phyloP scores from a whole-genome alignment of 2,888 invertebrate species.

The Sisyra nigra region DNA sequence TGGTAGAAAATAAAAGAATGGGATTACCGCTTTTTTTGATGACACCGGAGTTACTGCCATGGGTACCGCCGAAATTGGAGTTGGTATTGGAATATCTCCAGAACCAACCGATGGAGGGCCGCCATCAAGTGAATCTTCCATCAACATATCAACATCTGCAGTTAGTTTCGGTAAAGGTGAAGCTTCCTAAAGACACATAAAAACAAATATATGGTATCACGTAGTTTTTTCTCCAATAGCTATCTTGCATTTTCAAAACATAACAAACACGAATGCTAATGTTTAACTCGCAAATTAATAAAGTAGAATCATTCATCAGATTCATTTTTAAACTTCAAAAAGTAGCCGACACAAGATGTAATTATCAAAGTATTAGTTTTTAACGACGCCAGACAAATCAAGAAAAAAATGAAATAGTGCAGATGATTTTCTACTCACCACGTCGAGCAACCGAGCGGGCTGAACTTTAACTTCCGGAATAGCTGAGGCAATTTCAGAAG shows the following conservation, averaged over 20 bases:
- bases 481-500: conserved; percentile 17
- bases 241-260: not conserved
- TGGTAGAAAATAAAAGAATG: not conserved
- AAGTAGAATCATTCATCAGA: too few species aligned
- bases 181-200: conserved; percentile 24
- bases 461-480: conserved; percentile 17
- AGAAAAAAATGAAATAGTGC: not conserved
- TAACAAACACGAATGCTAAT: too few species aligned
- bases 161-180: conserved; percentile 43
- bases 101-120: conserved; percentile 69
- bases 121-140: conserved; percentile 69
- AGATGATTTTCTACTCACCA: conserved; percentile 16
- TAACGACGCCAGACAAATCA: not conserved
- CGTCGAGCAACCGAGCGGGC: conserved; percentile 18
- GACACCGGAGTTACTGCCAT: conserved; percentile 35
- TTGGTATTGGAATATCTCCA: conserved; percentile 47
- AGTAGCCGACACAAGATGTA: too few species aligned
- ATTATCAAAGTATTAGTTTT: too few species aligned
- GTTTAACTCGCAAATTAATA: too few species aligned
- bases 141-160: conserved; percentile 43
- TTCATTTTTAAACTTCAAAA: too few species aligned
- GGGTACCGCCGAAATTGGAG: conserved; percentile 24
- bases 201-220: not conserved
- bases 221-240: not conserved
- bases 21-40: conserved; percentile 22